Percentiles rank a stretch among this genome's conserved stretches.
Conservation (phyloP, 2,797 vertebrate species). For the Girardinus metallicus region DNA sequence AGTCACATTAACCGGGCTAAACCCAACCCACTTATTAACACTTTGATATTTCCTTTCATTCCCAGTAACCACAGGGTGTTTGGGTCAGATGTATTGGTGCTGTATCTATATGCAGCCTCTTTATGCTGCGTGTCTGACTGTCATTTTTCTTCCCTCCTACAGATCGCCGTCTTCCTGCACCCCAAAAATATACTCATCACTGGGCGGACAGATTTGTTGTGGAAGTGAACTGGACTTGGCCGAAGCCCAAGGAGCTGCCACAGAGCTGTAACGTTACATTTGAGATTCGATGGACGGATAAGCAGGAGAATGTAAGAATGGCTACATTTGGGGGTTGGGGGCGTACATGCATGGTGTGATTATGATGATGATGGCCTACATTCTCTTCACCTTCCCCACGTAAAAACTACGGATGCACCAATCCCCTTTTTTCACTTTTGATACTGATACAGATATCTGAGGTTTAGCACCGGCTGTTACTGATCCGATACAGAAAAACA, state of each 20-base stretch:
- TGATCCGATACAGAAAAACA: no score
- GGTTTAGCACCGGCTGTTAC: no score
- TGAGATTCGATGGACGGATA: neutral
- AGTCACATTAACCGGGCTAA: neutral
- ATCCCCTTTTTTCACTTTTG: no score
- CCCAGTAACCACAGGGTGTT: neutral
- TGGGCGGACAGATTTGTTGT: neutral
- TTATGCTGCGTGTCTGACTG: neutral
- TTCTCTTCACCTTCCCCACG: neutral
- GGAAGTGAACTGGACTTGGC: constrained; percentile 3
- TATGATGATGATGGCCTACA: neutral
- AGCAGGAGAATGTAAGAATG: neutral
- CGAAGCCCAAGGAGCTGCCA: neutral
- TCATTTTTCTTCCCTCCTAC: neutral
- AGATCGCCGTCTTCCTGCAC: constrained; percentile 32
- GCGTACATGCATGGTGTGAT: neutral
- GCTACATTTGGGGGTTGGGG: neutral
- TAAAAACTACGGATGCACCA: neutral
- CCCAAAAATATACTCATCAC: neutral
- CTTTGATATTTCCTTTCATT: neutral
- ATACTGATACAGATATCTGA: no score
- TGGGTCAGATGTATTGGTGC: neutral
- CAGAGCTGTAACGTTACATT: neutral
- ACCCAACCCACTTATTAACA: neutral
- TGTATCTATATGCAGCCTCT: neutral